These are phyloP conservation scores for Chauna torquata DNA, from an alignment of 2,113 vertebrate genomes.

Conservation along the genomic window DNA sequence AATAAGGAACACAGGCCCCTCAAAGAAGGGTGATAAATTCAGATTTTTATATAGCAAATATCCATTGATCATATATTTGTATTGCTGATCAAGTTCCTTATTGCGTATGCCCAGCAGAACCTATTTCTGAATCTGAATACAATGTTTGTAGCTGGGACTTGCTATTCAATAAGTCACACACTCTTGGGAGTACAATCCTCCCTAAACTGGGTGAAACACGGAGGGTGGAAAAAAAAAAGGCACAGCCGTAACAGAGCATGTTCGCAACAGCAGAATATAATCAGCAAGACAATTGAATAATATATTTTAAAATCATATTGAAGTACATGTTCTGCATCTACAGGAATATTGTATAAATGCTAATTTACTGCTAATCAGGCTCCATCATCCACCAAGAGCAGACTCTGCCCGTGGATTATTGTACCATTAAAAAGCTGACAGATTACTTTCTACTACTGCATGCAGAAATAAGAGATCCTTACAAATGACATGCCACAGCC, in stretches of 20 bases:
- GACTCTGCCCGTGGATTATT: not conserved
- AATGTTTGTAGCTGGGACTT: not conserved
- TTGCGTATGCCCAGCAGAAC: not conserved
- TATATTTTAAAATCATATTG: not conserved
- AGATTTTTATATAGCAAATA: not conserved
- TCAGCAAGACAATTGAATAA: not conserved
- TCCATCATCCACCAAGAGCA: constrained; percentile 23
- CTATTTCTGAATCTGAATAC: not conserved
- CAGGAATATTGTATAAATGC: not conserved
- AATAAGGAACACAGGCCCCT: not conserved
- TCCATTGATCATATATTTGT: not conserved
- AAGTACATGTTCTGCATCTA: not conserved
- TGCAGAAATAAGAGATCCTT: constrained; percentile 35
- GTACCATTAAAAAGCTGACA: constrained; percentile 31
- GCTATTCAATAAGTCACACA: not conserved
- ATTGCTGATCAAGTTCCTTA: not conserved
- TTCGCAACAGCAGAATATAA: not conserved
- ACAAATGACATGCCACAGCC: constrained; percentile 32
- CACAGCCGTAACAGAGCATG: not conserved
- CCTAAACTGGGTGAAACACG: not conserved
- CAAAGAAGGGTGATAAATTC: not conserved
- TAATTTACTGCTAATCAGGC: constrained; percentile 35
- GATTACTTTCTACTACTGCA: constrained; percentile 30
- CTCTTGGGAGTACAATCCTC: not conserved
- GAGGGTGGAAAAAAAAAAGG: not conserved